phyloP scores from a whole-genome alignment of 1,140 invertebrate species.

The Philotrypesis tridentata region DNA sequence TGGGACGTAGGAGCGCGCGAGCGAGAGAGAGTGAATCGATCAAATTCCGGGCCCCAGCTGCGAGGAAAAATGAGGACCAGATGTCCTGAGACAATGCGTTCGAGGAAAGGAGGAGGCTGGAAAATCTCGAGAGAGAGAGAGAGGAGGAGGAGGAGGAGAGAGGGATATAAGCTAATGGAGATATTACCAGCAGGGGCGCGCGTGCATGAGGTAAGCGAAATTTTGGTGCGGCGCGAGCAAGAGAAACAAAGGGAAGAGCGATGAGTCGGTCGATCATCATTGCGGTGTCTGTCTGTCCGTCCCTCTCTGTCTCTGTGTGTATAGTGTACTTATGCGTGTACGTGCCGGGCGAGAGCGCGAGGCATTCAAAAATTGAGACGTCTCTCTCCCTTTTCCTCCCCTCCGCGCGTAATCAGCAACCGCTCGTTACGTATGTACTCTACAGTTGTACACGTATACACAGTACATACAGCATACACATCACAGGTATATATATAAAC shows the following conservation, averaged over 20 bases:
- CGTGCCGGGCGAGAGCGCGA: too few species aligned
- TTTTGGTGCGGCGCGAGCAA: background rate
- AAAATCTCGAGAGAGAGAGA: background rate
- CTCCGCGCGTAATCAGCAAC: background rate
- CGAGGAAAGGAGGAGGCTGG: background rate
- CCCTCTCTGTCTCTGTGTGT: too few species aligned
- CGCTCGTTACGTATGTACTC: background rate
- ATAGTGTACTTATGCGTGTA: too few species aligned
- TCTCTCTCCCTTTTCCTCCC: too few species aligned
- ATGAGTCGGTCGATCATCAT: background rate
- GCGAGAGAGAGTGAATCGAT: conserved; percentile 60
- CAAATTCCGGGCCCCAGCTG: conserved; percentile 41
- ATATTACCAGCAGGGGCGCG: conserved; percentile 40
- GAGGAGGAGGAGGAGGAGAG: too few species aligned
- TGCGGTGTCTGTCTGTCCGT: too few species aligned
- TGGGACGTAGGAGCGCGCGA: conserved; percentile 7
- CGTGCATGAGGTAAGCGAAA: background rate
- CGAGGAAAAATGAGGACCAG: conserved; percentile 25
- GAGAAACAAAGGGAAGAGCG: background rate
- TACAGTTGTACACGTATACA: too few species aligned
- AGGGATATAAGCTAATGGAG: conserved; percentile 25
- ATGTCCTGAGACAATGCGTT: conserved; percentile 22
- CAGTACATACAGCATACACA: too few species aligned
- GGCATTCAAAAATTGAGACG: background rate
- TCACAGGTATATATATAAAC: too few species aligned